Conservation (phyloP, 2,797 vertebrate genomes). For the Cuniculus paca region DNA sequence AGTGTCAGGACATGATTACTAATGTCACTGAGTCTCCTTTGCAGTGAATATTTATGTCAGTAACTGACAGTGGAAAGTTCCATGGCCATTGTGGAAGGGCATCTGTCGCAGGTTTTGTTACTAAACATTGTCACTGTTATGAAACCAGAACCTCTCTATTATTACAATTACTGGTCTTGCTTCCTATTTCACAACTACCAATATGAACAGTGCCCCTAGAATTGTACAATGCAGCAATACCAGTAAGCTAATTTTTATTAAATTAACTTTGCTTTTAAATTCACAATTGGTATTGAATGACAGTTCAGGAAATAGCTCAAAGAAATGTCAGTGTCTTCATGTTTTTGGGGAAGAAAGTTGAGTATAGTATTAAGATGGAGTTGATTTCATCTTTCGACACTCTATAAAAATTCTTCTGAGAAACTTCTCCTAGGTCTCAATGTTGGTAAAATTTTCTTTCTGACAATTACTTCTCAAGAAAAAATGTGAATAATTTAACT, state of each 20-base stretch:
- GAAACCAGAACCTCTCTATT: not conserved
- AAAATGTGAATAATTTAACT: not conserved
- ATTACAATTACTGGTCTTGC: not conserved
- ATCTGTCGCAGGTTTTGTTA: not conserved
- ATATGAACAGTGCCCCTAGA: not conserved
- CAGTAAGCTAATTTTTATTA: not conserved
- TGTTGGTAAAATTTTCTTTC: not conserved
- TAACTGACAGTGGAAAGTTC: not conserved
- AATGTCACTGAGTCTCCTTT: not conserved
- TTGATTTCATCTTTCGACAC: not conserved
- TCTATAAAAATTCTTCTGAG: not conserved
- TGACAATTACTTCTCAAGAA: not conserved
- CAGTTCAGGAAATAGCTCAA: conserved; percentile 13
- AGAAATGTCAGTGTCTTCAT: conserved; percentile 28
- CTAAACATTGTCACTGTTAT: not conserved
- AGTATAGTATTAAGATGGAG: not conserved
- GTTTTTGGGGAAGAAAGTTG: not conserved
- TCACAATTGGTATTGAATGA: conserved; percentile 8
- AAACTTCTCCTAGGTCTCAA: not conserved
- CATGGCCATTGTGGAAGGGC: not conserved
- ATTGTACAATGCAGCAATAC: not conserved
- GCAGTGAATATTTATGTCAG: not conserved
- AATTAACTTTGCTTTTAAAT: not conserved
- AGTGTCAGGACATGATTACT: not conserved
- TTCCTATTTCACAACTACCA: not conserved